These are phyloP conservation scores for Calameuta pallipes DNA, from an alignment of 2,888 invertebrate species.

Conservation along the genomic window DNA sequence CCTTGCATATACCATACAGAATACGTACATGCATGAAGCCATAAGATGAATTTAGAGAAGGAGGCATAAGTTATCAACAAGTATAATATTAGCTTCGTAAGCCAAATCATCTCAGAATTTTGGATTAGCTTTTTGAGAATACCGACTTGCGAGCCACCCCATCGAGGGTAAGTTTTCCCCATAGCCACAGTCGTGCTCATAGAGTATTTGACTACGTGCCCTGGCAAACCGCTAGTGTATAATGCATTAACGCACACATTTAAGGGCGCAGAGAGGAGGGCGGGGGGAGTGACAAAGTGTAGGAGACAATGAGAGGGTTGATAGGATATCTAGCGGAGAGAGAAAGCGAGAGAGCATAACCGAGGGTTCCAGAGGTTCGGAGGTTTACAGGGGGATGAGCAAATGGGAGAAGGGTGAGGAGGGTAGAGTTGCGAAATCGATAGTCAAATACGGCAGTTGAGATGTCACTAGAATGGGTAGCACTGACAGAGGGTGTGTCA, in stretches of 20 bases:
- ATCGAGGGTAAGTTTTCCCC: background rate
- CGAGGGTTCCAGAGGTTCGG: background rate
- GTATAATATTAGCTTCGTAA: background rate
- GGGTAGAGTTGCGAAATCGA: conserved; percentile 39
- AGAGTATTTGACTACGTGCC: conserved; percentile 50
- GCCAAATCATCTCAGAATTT: background rate
- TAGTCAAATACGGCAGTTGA: conserved; percentile 44
- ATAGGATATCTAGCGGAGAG: conserved; percentile 15
- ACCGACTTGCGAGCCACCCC: background rate
- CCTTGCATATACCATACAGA: background rate
- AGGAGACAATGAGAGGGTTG: conserved; percentile 22
- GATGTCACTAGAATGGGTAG: conserved; percentile 42
- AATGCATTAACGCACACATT: conserved; percentile 36
- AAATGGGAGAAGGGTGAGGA: background rate
- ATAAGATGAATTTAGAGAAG: background rate
- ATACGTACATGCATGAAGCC: background rate
- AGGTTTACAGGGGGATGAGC: background rate
- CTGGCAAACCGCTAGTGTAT: conserved; percentile 46
- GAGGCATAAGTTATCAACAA: background rate
- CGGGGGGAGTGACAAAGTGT: conserved; percentile 21
- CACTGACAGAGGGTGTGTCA: conserved; percentile 44
- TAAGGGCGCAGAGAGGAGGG: conserved; percentile 23
- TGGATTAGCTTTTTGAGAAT: background rate
- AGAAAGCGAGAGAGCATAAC: conserved; percentile 7
- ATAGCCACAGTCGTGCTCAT: conserved; percentile 29